phyloP scores from a whole-genome alignment of 2,888 invertebrate genomes.

The Leptothorax acervorum region DNA sequence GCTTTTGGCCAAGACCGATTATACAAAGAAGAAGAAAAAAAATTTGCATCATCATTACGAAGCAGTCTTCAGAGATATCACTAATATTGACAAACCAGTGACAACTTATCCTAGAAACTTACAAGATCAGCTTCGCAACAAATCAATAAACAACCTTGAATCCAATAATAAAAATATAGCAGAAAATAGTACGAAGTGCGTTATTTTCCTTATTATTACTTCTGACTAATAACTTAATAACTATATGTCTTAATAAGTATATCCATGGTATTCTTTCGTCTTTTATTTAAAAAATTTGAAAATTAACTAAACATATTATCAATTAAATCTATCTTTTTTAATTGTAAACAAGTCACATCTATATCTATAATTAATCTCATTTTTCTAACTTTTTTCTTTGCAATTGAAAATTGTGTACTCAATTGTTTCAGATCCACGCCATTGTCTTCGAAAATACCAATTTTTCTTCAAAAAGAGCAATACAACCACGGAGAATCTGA shows the following conservation, averaged over 20 bases:
- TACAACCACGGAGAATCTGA: neutral
- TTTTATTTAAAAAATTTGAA: conserved; percentile 3
- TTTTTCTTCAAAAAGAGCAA: neutral
- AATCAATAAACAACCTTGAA: neutral
- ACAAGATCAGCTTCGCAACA: neutral
- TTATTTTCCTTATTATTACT: conserved; percentile 9
- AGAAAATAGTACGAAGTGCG: conserved; percentile 14
- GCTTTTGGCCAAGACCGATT: conserved; percentile 77
- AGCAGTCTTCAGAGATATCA: conserved; percentile 77
- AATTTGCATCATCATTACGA: conserved; percentile 80
- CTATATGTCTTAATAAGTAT: neutral
- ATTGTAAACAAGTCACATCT: neutral
- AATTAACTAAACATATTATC: neutral
- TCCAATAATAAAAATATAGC: conserved; percentile 4
- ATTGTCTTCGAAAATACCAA: neutral
- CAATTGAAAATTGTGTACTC: neutral
- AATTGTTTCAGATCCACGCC: conserved; percentile 6
- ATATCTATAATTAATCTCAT: neutral
- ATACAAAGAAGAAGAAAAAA: conserved; percentile 78
- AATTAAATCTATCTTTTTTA: neutral
- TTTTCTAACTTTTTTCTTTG: neutral
- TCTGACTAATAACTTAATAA: neutral
- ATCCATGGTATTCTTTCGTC: neutral
- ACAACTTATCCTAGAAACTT: neutral
- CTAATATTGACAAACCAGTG: conserved; percentile 80